Percentiles rank a stretch among this genome's conserved stretches.
phyloP scores from a whole-genome alignment of 2,797 vertebrate genomes.

The Lateolabrax maculatus region DNA sequence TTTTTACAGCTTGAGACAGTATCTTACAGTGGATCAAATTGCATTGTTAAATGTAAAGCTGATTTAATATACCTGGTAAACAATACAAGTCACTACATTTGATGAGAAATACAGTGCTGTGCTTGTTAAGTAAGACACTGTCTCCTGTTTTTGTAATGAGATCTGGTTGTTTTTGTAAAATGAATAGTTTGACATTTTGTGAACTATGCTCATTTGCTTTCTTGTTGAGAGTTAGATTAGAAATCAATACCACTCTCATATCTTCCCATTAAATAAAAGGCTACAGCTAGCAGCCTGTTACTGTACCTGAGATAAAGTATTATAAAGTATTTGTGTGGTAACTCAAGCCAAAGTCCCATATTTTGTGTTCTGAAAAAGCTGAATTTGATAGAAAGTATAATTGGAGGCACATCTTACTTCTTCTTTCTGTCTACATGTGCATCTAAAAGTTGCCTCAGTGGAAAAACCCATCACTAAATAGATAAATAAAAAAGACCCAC shows the following conservation, averaged over 20 bases:
- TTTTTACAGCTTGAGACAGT: background rate
- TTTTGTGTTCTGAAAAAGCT: background rate
- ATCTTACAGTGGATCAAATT: no score
- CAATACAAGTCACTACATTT: background rate
- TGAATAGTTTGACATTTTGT: background rate
- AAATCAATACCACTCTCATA: background rate
- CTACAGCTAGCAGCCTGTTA: background rate
- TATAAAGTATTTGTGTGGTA: no score
- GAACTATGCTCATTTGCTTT: background rate
- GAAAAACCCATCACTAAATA: background rate
- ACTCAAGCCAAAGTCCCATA: background rate
- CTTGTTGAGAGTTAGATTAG: background rate
- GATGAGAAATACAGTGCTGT: background rate
- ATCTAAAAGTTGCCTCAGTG: background rate
- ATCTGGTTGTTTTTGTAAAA: background rate
- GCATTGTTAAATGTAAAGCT: no score
- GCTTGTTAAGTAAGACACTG: no score
- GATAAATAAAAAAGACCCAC: constrained; percentile 25
- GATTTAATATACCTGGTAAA: background rate
- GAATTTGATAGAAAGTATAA: background rate
- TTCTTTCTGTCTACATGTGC: background rate
- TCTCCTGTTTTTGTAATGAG: background rate
- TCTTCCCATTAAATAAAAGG: background rate
- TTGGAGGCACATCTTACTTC: background rate
- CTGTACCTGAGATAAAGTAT: no score